phyloP scores from a whole-genome alignment of 2,888 invertebrate species.

The Brachyptera putata region DNA sequence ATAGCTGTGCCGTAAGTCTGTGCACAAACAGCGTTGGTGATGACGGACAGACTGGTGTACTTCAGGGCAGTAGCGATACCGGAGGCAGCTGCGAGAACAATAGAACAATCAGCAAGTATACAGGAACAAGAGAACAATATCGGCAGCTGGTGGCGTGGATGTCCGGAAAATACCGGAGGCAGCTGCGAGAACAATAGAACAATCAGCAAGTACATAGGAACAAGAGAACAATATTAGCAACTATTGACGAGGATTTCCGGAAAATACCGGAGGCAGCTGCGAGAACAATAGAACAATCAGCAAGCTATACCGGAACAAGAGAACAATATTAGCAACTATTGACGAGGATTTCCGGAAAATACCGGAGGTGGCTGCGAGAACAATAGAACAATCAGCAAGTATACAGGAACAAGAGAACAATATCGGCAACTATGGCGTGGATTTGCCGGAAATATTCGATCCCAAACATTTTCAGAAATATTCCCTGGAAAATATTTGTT shows the following conservation, averaged over 20 bases:
- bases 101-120: background rate
- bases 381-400: background rate
- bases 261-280: slow-evolving; percentile 24
- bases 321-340: no score
- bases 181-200: slow-evolving; percentile 9
- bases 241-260: no score
- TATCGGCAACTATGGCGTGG: background rate
- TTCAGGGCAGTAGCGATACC: slow-evolving; percentile 24
- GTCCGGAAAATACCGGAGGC: slow-evolving; percentile 21
- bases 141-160: background rate
- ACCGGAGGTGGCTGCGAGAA: slow-evolving; percentile 16
- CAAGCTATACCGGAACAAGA: background rate
- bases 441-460: no score
- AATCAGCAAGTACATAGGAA: background rate
- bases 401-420: no score
- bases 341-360: no score
- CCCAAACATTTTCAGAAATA: no score
- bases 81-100: slow-evolving; percentile 15
- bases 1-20: slow-evolving; percentile 37
- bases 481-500: no score
- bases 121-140: no score
- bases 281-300: background rate
- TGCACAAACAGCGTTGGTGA: slow-evolving; percentile 41
- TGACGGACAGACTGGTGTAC: slow-evolving; percentile 37
- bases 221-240: no score